Evolutionary conservation across 2,797 vertebrate genomes (phyloP), one percentile per base, ranked within the genome.

Genomic region (Peromyscus nudipes): DNA sequence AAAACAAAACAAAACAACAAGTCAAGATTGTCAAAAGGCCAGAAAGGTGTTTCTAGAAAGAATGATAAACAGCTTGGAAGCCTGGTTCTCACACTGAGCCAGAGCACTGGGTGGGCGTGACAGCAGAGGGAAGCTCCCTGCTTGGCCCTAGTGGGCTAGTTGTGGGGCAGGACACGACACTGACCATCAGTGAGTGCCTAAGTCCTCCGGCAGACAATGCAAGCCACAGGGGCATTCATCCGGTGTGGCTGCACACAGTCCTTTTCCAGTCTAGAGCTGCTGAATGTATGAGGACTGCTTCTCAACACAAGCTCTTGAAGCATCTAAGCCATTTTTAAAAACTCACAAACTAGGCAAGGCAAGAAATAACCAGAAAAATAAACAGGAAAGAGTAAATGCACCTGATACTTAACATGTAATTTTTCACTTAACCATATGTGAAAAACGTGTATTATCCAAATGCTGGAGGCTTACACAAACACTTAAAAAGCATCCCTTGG

Each of bases 81-180:
- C 93, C 92, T 90, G 86, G 91, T 88, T 86, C 88, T 93, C 96
- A 93, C 96, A 92, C 95, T 87, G 79, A 96, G 96, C 92, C 96
- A 97, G 96, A 89, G 94, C 88, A 91, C 82, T 94, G 87, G 92
- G 96, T 96, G 95, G 89, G 95, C 96, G 91, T 86, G 96, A 75
- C 96, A 97, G 96, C 97, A 97, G 97, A 98, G 95, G 95, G 95
- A 85, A 17, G 19, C 95, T 98, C 96, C 96, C 97, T 97, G 89
- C 69, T 91, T 94, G 96, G 80, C 92, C 94, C 94, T 96, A 14
- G 29, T 79, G 76, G 46, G 29, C 46, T 52, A 4, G 29, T 9
- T 4, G 14, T 29, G 29, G 6, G 40, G 6, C 29, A 14, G 29
- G 62, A 14, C 6, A 21, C 1, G 2, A 23, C 19, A 40, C 27